Evolutionary conservation across 2,113 vertebrate genomes (phyloP).

Genomic region (Heterotilapia buettikoferi): DNA sequence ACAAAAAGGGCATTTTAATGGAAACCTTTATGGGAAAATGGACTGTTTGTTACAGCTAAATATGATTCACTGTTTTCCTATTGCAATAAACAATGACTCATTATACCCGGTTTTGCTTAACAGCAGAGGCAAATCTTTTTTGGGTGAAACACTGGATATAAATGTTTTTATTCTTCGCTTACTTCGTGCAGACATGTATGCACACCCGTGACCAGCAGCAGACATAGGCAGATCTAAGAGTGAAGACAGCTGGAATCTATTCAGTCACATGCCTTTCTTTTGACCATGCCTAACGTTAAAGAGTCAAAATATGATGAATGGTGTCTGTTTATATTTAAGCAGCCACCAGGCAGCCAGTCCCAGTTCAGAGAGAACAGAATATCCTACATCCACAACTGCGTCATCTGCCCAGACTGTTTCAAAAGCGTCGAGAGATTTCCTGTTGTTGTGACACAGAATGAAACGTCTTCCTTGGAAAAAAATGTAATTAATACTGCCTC

Average conservation of each 20-base stretch:
- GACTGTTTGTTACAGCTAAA: neutral
- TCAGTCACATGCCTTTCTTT: neutral
- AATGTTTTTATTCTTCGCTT: neutral
- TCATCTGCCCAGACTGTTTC: neutral
- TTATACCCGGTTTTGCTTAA: neutral
- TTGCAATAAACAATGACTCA: slow-evolving; percentile 11
- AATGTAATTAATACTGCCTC: neutral
- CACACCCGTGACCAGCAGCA: neutral
- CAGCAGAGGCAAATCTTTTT: neutral
- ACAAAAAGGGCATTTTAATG: neutral
- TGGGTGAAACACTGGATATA: neutral
- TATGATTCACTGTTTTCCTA: neutral
- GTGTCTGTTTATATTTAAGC: neutral
- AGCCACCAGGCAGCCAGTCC: neutral
- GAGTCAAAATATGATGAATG: neutral
- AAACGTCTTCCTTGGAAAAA: neutral
- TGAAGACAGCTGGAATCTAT: neutral
- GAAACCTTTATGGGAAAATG: neutral
- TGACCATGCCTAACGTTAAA: neutral
- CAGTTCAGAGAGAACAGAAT: neutral
- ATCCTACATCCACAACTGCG: neutral
- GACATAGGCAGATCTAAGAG: neutral
- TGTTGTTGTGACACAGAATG: neutral
- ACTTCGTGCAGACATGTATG: neutral
- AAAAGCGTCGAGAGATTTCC: neutral